Base-by-base conservation (phyloP, 2,797 vertebrate species). In the Protosalanx chinensis region DNA sequence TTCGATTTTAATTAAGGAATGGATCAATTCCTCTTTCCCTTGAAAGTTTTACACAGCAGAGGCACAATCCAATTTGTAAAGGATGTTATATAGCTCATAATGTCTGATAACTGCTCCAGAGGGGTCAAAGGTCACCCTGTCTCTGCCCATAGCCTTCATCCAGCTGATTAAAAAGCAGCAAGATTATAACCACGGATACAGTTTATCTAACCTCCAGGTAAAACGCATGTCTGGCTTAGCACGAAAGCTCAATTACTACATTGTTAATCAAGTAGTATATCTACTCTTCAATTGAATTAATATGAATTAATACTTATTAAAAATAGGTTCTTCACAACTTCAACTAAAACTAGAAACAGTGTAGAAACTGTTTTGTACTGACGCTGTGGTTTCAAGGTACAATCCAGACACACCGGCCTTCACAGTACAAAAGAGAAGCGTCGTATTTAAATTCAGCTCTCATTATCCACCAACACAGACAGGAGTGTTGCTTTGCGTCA, bases 1-100 rank as follows among this genome's bases (percentile, higher is more conserved):
- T 79, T 86, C 68, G 58, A 68, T 84, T 86, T 85, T 77, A 85
- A 87, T 87, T 76, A 79, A 65, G 67, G 74, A 74, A 82, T 74
- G 66, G 70, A 88, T 88, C 78, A 70, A 78, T 84, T 70, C 76
- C 46, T 73, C 71, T 71, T 71, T 65, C 57, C 73, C 67, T 70
- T 76, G 58, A 76, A 85, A 72, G 70, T 80, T 86, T 56, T 81
- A 79, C 74, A 77, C 66, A 82, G 66, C 72, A 71, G 75, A 82
- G 72, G 85, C 81, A 82, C 79, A 85, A 84, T 79, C 70, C 69
- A 80, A 80, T 82, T 83, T 83, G 81, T 74, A 60, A 68, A 81
- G 70, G 64, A 79, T 72, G 76, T 79, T 76, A 76, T 78, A 74
- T 72, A 78, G 79, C 60, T 61, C 64, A 29, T 35, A 58, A 46